Conservation (phyloP, 2,797 vertebrate genomes). For the Falco peregrinus region DNA sequence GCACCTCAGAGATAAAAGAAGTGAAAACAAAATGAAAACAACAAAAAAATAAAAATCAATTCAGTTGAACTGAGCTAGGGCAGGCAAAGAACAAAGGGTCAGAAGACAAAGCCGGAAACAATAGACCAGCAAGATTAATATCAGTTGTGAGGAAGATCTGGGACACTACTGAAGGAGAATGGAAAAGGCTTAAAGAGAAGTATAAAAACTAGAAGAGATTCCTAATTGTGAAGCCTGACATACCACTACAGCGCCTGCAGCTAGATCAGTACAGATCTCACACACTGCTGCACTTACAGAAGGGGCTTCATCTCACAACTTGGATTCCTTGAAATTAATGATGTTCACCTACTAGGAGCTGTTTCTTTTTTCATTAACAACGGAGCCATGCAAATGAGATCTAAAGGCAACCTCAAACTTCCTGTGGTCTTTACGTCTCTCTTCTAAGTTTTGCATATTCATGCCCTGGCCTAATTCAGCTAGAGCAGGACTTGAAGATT, state of each 20-base stretch:
- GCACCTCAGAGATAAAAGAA: constrained; percentile 7
- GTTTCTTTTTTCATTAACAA: neutral
- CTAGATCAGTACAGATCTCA: neutral
- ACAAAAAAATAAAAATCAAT: constrained; percentile 43
- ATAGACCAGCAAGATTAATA: constrained; percentile 48
- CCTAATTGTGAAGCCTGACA: constrained; percentile 1
- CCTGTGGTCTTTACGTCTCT: neutral
- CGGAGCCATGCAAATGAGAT: neutral
- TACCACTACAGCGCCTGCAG: neutral
- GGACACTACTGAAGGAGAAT: constrained; percentile 2
- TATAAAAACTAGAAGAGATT: neutral
- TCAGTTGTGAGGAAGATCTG: neutral
- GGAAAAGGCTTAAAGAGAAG: neutral
- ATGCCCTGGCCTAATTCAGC: neutral
- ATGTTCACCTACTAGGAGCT: neutral
- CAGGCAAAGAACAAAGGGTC: constrained; percentile 65
- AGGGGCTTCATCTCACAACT: neutral
- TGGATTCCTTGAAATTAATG: neutral
- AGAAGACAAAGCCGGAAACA: constrained; percentile 58
- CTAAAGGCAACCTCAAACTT: neutral
- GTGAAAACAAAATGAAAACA: constrained; percentile 37
- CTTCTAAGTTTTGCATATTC: neutral
- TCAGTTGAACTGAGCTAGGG: constrained; percentile 17
- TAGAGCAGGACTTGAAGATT: neutral
- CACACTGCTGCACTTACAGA: neutral